phyloP scores from a whole-genome alignment of 2,113 vertebrate species.

The Marmota flaviventris region DNA sequence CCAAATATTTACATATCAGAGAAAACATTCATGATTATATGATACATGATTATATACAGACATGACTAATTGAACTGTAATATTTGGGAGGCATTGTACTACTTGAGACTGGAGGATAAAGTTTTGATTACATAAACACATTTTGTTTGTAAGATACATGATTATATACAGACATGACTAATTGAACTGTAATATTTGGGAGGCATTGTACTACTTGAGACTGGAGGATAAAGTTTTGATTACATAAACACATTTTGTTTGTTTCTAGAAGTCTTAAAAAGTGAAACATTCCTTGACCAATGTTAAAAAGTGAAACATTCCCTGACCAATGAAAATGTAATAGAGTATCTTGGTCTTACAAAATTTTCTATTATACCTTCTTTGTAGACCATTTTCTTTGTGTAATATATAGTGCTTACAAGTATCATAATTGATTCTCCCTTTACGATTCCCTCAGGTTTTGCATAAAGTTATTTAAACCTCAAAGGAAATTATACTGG shows the following conservation, averaged over 20 bases:
- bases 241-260: background rate
- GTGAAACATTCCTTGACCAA: background rate
- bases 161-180: background rate
- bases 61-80: background rate
- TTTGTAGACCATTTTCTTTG: background rate
- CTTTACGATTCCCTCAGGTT: background rate
- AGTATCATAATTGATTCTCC: background rate
- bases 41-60: background rate
- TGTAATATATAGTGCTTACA: background rate
- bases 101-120: background rate
- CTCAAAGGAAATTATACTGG: background rate
- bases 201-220: background rate
- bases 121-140: background rate
- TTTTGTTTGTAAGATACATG: background rate
- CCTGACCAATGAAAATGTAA: background rate
- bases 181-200: background rate
- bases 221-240: background rate
- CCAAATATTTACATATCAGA: background rate
- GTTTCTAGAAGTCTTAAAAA: background rate
- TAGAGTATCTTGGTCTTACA: background rate
- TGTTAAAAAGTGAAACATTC: background rate
- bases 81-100: background rate
- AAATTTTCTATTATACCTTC: background rate
- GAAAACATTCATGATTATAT: too few species aligned
- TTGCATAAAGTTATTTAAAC: slow-evolving; percentile 60